A percentile compares a stretch with the other conserved stretches of the same genome.
phyloP scores from a whole-genome alignment of 37 sponge, comb jelly and placozoan genomes.

The Geodia barretti region DNA sequence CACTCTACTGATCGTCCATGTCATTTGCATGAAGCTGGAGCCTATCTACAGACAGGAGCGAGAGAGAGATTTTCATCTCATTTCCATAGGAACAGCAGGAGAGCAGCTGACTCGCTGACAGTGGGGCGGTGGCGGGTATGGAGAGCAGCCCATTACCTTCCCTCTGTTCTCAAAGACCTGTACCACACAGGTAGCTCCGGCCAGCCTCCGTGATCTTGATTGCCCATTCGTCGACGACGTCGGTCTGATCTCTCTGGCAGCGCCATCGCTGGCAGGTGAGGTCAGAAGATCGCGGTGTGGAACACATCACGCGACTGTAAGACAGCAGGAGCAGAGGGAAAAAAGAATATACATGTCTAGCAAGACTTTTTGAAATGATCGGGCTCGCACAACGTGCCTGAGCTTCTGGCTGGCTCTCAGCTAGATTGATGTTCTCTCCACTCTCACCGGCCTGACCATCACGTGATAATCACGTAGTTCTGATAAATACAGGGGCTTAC shows the following conservation, averaged over 20 bases:
- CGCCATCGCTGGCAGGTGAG: no score
- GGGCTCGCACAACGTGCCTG: no score
- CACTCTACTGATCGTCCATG: neutral
- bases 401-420: slow-evolving; percentile 56
- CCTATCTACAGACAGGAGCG: slow-evolving; percentile 62
- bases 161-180: slow-evolving; percentile 99
- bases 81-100: no score
- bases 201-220: slow-evolving; percentile 75
- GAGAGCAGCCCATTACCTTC: slow-evolving; percentile 92
- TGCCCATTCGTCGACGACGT: slow-evolving; percentile 90
- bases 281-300: slow-evolving; percentile 94
- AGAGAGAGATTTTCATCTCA: neutral
- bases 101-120: no score
- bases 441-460: no score
- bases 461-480: neutral
- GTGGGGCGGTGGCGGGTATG: slow-evolving; percentile 98
- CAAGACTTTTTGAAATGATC: no score
- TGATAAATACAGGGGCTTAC: slow-evolving; percentile 24
- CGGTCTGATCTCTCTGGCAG: no score
- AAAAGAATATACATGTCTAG: no score
- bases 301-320: slow-evolving; percentile 99
- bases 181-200: slow-evolving; percentile 70
- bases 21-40: slow-evolving; percentile 72
- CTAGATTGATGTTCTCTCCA: slow-evolving; percentile 65
- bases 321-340: no score